Percentiles rank a stretch among this genome's conserved stretches.
Evolutionary conservation across 2,113 vertebrate genomes (phyloP).

Genomic region (Varanus komodoensis): DNA sequence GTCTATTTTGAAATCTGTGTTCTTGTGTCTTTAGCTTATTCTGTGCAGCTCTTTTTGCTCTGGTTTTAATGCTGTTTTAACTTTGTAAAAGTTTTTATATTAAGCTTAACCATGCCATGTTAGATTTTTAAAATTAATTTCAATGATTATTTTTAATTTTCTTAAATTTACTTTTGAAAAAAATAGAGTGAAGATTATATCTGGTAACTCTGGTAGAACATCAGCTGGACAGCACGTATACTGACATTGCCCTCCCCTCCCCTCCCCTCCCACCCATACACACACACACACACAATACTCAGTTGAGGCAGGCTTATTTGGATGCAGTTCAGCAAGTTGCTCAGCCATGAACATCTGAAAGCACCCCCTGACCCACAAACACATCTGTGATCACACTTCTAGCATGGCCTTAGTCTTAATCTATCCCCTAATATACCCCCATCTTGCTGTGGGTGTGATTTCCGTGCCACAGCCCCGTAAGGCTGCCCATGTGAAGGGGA

Average conservation of each 20-base stretch:
- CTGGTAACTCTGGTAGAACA: background rate
- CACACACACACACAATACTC: background rate
- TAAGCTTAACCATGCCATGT: too few species aligned
- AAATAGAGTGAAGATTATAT: background rate
- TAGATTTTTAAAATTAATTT: too few species aligned
- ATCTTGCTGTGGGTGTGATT: background rate
- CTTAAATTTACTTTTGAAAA: too few species aligned
- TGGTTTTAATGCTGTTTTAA: too few species aligned
- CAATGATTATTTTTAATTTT: too few species aligned
- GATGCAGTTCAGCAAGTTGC: background rate
- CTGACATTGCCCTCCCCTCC: too few species aligned
- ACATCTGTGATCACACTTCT: background rate
- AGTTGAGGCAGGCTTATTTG: background rate
- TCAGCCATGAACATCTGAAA: background rate
- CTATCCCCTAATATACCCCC: background rate
- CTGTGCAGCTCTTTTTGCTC: too few species aligned
- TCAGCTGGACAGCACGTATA: background rate
- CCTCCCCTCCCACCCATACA: too few species aligned
- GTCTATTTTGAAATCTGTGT: too few species aligned
- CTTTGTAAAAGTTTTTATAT: too few species aligned
- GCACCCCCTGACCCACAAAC: background rate
- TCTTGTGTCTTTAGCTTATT: too few species aligned
- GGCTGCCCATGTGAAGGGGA: background rate
- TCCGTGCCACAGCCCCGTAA: background rate
- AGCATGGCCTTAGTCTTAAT: background rate